phyloP scores from a whole-genome alignment of 2,113 vertebrate species.

The Oenanthe melanoleuca region DNA sequence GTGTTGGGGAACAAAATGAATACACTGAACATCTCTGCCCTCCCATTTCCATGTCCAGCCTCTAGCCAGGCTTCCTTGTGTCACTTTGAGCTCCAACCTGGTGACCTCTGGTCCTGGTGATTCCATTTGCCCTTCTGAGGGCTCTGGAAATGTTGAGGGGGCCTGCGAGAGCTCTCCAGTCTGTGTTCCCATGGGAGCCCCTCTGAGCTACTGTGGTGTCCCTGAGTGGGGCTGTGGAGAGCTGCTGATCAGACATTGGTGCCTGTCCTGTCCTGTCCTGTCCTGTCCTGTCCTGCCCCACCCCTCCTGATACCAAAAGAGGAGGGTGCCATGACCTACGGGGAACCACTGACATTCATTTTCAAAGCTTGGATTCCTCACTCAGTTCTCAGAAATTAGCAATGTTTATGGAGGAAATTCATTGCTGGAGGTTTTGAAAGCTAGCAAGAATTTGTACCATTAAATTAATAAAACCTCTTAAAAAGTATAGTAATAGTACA shows the following conservation, averaged over 20 bases:
- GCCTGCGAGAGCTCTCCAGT: neutral
- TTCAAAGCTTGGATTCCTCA: neutral
- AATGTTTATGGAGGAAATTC: neutral
- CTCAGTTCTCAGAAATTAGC: neutral
- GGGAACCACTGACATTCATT: neutral
- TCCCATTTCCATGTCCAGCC: neutral
- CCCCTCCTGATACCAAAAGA: no score
- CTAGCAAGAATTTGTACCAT: neutral
- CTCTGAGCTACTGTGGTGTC: neutral
- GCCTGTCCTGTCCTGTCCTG: neutral
- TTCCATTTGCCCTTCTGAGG: neutral
- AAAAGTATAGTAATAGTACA: neutral
- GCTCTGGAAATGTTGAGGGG: neutral
- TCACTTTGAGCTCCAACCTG: neutral
- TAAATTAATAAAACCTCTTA: conserved; percentile 18
- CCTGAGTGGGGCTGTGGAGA: neutral
- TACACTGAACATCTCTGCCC: neutral
- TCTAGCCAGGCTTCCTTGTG: neutral
- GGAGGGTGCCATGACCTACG: neutral
- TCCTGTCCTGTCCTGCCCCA: neutral
- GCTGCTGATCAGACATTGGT: neutral
- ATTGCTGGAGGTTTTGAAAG: neutral
- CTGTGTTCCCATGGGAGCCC: neutral
- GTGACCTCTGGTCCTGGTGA: neutral
- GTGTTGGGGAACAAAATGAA: neutral